Percentiles rank a stretch among this genome's conserved stretches.
phyloP scores from a whole-genome alignment of 2,797 vertebrate genomes.

The Takifugu rubripes region DNA sequence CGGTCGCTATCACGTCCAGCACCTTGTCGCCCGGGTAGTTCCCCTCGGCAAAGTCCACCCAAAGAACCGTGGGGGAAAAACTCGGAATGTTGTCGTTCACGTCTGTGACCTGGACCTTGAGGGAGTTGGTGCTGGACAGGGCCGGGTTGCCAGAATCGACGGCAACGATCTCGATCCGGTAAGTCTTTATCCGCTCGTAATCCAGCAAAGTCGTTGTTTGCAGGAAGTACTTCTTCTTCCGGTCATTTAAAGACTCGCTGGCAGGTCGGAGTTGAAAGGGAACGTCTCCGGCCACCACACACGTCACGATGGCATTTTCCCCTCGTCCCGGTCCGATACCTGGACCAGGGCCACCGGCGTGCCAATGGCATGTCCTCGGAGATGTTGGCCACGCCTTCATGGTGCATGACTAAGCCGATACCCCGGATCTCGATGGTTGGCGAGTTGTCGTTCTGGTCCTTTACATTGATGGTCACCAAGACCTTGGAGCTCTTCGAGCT shows the following conservation, averaged over 20 bases:
- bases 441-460: conserved; percentile 92
- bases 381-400: conserved; percentile 93
- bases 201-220: conserved; percentile 92
- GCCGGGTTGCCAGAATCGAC: conserved; percentile 97
- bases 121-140: conserved; percentile 93
- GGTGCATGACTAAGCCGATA: conserved; percentile 91
- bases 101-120: conserved; percentile 93
- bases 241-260: conserved; percentile 88
- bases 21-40: conserved; percentile 87
- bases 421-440: conserved; percentile 94
- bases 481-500: conserved; percentile 88
- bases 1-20: conserved; percentile 82
- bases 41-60: conserved; percentile 89
- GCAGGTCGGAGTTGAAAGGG: conserved; percentile 93
- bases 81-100: conserved; percentile 90
- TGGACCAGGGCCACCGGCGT: conserved; percentile 94
- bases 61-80: conserved; percentile 85
- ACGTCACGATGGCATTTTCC: conserved; percentile 93
- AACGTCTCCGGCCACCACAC: conserved; percentile 92
- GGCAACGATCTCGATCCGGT: conserved; percentile 93
- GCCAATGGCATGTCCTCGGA: conserved; percentile 92
- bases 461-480: conserved; percentile 84
- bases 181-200: conserved; percentile 89
- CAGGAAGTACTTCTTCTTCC: conserved; percentile 96
- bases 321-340: conserved; percentile 93